Percentiles rank a stretch among this genome's conserved stretches.
Evolutionary conservation across 2,888 invertebrate species (phyloP).

Genomic region (Chymomyza amoena): DNA sequence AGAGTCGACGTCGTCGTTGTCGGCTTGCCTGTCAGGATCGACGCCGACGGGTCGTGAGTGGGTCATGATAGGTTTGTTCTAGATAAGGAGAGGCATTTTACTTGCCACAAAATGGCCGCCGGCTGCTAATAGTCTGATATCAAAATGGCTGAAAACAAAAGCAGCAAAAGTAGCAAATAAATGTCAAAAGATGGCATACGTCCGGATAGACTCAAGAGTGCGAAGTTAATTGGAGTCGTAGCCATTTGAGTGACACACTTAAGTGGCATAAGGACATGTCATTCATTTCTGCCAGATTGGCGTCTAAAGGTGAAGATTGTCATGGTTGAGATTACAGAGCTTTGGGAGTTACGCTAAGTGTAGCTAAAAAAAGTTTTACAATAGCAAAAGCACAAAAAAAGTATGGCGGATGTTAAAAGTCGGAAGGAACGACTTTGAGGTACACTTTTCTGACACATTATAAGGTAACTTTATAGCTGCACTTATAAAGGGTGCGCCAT

Average conservation of each 20-base stretch:
- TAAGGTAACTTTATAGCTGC: too few species aligned
- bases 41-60: not conserved
- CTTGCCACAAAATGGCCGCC: conserved; percentile 40
- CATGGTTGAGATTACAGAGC: not conserved
- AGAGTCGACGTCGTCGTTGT: too few species aligned
- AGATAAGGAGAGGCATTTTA: conserved; percentile 51
- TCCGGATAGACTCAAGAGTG: not conserved
- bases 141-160: not conserved
- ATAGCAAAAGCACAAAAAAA: not conserved
- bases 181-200: not conserved
- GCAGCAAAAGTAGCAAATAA: not conserved
- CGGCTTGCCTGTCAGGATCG: too few species aligned
- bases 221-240: not conserved
- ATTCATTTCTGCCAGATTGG: not conserved
- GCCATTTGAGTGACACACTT: not conserved
- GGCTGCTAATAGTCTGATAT: conserved; percentile 13
- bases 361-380: not conserved
- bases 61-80: conserved; percentile 19
- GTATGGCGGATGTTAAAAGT: too few species aligned
- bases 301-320: not conserved
- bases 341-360: not conserved
- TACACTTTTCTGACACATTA: too few species aligned
- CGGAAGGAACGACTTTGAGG: too few species aligned
- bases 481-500: too few species aligned
- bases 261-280: not conserved